These are phyloP conservation scores for Caenorhabditis doughertyi DNA, from an alignment of 2,888 invertebrate species.

Conservation along the genomic window DNA sequence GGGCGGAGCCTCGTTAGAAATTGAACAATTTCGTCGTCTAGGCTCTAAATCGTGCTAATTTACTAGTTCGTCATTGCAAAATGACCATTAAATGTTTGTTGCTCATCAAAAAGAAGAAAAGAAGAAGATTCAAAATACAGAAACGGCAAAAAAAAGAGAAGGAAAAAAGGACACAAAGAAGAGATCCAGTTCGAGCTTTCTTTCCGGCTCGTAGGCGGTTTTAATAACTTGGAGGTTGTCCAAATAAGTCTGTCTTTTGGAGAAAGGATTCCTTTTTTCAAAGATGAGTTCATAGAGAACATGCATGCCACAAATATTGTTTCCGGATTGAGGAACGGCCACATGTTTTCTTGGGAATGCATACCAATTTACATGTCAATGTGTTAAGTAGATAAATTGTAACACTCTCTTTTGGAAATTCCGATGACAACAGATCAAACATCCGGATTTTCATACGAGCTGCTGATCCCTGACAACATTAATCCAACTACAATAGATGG, in stretches of 20 bases:
- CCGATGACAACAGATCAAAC: constrained; percentile 11
- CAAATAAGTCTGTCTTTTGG: constrained; percentile 25
- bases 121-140: constrained; percentile 8
- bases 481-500: constrained; percentile 18
- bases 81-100: constrained; percentile 26
- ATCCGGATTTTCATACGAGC: neutral
- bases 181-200: neutral
- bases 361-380: constrained; percentile 1
- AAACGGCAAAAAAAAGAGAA: constrained; percentile 2
- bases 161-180: constrained; percentile 14
- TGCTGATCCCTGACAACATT: neutral
- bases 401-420: neutral
- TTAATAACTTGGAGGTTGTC: constrained; percentile 50
- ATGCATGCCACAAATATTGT: too few relatives aligned
- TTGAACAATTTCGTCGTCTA: constrained; percentile 27
- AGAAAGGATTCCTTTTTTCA: neutral
- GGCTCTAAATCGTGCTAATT: constrained; percentile 49
- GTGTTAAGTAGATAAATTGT: neutral
- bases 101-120: constrained; percentile 24
- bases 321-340: neutral
- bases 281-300: neutral
- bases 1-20: constrained; percentile 39
- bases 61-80: constrained; percentile 42
- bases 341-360: neutral
- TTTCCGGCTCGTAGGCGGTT: constrained; percentile 42